Base-by-base conservation (phyloP, 2,888 invertebrate genomes). In the Clusia tigrina region DNA sequence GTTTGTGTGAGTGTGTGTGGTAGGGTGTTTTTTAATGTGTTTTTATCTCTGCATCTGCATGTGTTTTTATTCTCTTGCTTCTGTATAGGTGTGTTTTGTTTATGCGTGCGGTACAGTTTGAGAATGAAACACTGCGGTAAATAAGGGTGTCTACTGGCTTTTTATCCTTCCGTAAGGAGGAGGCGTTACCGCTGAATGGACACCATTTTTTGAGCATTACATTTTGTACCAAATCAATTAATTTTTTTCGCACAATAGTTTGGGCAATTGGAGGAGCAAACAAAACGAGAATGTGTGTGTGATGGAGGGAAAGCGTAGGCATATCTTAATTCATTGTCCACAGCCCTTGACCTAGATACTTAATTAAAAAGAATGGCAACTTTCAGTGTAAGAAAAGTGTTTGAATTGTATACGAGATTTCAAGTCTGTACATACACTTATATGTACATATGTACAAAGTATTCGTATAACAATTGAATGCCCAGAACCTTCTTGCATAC, bases 171-270 rank as follows among this genome's bases (percentile, higher is more conserved):
- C 59, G 58, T 46, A 67, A 53, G 63, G n/a, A n/a, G n/a, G n/a
- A 67, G 77, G 70, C 73, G 70, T 68, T 69, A 48, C 65, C 67
- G 60, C 64, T 54, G 58, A 32, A 18, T 53, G 55, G 64, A 54
- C 75, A 79, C 79, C 79, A 79, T 79, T 78, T 79, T 79, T 67
- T 32, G 18, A 20, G 5, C 6, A 48, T 42, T n/a, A 10, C n/a
- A 42, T 42, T 42, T 48, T 48, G 20, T 48, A 3, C 12, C n/a
- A n/a, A n/a, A n/a, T n/a, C n/a, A n/a, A n/a, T n/a, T n/a, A n/a
- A n/a, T n/a, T n/a, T n/a, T n/a, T n/a, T n/a, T n/a, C n/a, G n/a
- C n/a, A 32, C 12, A 12, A 9, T 32, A 32, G 32, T 32, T 32
- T 32, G 32, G 12, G 32, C 32, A 32, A 12, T n/a, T n/a, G n/a